phyloP scores from a whole-genome alignment of 2,888 invertebrate species.

The Cactoblastis cactorum region DNA sequence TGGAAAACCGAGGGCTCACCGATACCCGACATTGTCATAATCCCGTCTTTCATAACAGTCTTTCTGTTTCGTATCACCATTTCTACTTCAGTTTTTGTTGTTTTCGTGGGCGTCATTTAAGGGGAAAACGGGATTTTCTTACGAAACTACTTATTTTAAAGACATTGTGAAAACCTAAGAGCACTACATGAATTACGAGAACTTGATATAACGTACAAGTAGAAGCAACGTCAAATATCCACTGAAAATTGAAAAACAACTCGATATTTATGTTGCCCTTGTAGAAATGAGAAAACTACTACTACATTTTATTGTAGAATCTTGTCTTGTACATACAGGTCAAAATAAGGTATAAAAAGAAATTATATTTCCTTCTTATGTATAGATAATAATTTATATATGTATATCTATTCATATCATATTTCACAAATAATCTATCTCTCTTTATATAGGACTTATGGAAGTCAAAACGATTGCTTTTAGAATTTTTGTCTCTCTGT shows the following conservation, averaged over 20 bases:
- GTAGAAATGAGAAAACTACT: neutral
- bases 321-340: too few species aligned
- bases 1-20: conserved; percentile 98
- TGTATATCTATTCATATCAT: too few species aligned
- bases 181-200: conserved; percentile 69
- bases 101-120: conserved; percentile 86
- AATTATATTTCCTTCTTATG: too few species aligned
- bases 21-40: conserved; percentile 92
- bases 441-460: too few species aligned
- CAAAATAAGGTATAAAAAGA: too few species aligned
- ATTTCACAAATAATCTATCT: too few species aligned
- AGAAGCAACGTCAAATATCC: conserved; percentile 69
- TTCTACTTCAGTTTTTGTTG: conserved; percentile 90
- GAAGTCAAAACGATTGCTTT: too few species aligned
- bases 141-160: conserved; percentile 63
- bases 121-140: conserved; percentile 52
- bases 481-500: too few species aligned
- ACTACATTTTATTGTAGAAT: too few species aligned
- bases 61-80: conserved; percentile 93
- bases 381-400: too few species aligned
- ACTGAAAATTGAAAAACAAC: conserved; percentile 75
- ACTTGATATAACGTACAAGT: conserved; percentile 55
- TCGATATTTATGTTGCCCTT: conserved; percentile 55
- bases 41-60: conserved; percentile 92
- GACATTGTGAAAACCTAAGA: conserved; percentile 66